These are phyloP conservation scores for Diadophis punctatus DNA, from an alignment of 2,113 vertebrate species.

Conservation along the genomic window DNA sequence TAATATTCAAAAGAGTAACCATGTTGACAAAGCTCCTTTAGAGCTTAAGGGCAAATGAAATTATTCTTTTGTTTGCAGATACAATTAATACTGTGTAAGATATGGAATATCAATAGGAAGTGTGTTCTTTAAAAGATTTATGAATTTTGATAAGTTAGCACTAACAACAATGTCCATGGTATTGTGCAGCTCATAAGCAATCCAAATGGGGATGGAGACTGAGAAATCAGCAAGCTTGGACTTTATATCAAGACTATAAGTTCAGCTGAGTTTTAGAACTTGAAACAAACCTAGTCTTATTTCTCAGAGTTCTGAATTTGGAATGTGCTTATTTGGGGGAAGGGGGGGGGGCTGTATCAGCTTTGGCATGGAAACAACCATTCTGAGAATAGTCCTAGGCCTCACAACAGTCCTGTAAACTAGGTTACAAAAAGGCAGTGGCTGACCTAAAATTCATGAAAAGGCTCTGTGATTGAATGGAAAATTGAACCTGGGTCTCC, in stretches of 20 bases:
- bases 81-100: background rate
- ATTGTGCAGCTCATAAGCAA: background rate
- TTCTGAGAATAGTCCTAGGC: too few species aligned
- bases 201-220: background rate
- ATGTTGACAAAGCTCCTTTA: too few species aligned
- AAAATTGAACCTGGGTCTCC: too few species aligned
- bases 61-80: background rate
- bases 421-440: too few species aligned
- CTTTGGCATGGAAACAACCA: background rate
- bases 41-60: background rate
- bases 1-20: too few species aligned
- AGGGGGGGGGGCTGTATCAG: too few species aligned
- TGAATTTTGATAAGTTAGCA: background rate
- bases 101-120: background rate
- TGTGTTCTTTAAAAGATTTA: background rate
- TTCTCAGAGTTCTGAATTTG: constrained; percentile 11
- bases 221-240: background rate
- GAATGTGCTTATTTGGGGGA: constrained; percentile 26
- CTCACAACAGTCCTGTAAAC: too few species aligned
- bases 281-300: background rate
- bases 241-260: background rate
- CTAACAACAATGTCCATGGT: background rate
- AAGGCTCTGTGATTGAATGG: too few species aligned
- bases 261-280: background rate
- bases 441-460: too few species aligned